phyloP scores from a whole-genome alignment of 2,797 vertebrate genomes.

The Nyctalus aviator region DNA sequence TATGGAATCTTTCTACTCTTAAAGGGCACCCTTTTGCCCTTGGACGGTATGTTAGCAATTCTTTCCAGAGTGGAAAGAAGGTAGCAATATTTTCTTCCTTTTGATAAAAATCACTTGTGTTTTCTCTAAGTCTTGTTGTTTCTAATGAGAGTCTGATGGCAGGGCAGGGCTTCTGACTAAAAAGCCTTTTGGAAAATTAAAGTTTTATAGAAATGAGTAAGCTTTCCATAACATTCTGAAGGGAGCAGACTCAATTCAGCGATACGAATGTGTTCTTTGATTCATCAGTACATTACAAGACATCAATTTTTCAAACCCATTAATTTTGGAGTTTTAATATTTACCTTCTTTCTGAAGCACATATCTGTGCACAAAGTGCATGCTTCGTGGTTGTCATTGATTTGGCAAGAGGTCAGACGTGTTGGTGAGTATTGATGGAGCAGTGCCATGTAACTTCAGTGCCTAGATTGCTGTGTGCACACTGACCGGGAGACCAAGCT shows the following conservation, averaged over 20 bases:
- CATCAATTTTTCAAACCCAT: neutral
- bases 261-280: neutral
- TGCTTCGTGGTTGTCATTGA: conserved; percentile 26
- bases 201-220: neutral
- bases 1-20: conserved; percentile 25
- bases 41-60: conserved; percentile 30
- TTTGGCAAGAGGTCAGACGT: neutral
- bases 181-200: conserved; percentile 42
- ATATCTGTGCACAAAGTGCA: neutral
- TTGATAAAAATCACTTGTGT: conserved; percentile 41
- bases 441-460: fast-evolving
- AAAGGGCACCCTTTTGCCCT: neutral
- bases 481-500: neutral
- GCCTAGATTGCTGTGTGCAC: neutral
- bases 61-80: conserved; percentile 38
- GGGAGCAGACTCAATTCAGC: neutral
- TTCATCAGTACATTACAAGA: neutral
- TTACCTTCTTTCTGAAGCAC: conserved; percentile 11
- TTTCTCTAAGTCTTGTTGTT: neutral
- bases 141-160: neutral
- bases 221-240: conserved; percentile 30
- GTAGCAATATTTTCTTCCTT: neutral
- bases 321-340: neutral
- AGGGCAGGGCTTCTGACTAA: conserved; percentile 13
- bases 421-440: neutral